phyloP scores from a whole-genome alignment of 1,140 invertebrate genomes.

The Himalopsyche phryganea region DNA sequence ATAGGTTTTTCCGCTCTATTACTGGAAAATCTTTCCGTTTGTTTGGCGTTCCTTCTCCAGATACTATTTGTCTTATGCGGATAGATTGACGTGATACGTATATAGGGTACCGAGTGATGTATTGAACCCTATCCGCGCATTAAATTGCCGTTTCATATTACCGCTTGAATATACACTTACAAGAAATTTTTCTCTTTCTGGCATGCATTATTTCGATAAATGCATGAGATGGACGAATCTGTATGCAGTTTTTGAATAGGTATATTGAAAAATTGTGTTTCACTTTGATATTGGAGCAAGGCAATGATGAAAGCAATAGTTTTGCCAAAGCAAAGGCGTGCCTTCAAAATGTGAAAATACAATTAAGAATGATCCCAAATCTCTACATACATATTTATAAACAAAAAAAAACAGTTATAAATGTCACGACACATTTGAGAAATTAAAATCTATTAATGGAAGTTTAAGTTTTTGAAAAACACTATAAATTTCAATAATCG shows the following conservation, averaged over 20 bases:
- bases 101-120: slow-evolving; percentile 32
- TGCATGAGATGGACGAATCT: neutral
- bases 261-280: neutral
- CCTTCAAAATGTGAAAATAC: too few relatives aligned
- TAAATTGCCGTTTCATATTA: neutral
- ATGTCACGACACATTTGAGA: too few relatives aligned
- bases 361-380: too few relatives aligned
- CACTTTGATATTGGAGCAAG: neutral
- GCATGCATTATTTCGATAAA: too few relatives aligned
- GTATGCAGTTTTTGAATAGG: neutral
- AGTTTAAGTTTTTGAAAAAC: too few relatives aligned
- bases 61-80: slow-evolving; percentile 36
- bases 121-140: slow-evolving; percentile 1
- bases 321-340: slow-evolving; percentile 13
- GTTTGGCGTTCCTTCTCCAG: slow-evolving; percentile 34
- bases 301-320: slow-evolving; percentile 28
- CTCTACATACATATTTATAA: too few relatives aligned
- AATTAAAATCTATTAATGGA: too few relatives aligned
- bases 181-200: neutral
- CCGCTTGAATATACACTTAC: neutral
- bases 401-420: too few relatives aligned
- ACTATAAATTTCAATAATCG: too few relatives aligned
- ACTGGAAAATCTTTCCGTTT: slow-evolving; percentile 32
- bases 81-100: slow-evolving; percentile 35
- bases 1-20: neutral